Evolutionary conservation across 2,797 vertebrate genomes (phyloP).

Genomic region (Lindbergichthys nudifrons): DNA sequence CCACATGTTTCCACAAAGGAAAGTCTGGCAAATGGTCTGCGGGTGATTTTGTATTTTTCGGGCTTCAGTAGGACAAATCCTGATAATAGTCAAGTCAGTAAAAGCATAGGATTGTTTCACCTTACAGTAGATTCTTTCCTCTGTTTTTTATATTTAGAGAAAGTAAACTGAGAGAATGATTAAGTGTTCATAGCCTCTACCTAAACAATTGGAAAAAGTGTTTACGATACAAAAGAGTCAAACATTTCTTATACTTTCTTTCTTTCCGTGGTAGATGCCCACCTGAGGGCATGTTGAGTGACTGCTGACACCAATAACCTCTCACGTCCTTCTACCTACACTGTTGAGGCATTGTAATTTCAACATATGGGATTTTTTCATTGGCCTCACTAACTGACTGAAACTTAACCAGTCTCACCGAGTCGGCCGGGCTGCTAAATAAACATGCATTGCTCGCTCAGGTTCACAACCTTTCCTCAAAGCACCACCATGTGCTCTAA

Average conservation of each 20-base stretch:
- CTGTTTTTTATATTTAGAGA: neutral
- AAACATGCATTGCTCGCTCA: constrained; percentile 80
- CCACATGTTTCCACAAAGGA: constrained; percentile 87
- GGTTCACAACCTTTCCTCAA: constrained; percentile 78
- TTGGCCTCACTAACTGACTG: constrained; percentile 58
- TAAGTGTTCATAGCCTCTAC: neutral
- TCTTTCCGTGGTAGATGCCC: constrained; percentile 12
- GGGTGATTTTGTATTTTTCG: constrained; percentile 72
- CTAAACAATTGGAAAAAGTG: constrained; percentile 8
- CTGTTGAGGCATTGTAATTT: constrained; percentile 67
- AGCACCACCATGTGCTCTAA: constrained; percentile 72
- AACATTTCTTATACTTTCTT: constrained; percentile 18
- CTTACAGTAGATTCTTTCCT: constrained; percentile 4
- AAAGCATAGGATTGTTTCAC: constrained; percentile 11
- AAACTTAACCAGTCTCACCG: constrained; percentile 65
- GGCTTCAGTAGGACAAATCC: constrained; percentile 54
- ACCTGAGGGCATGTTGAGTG: constrained; percentile 35
- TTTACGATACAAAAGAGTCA: neutral
- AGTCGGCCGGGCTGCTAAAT: constrained; percentile 77
- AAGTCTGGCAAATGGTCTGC: constrained; percentile 78
- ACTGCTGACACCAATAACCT: constrained; percentile 57
- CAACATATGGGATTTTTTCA: constrained; percentile 48
- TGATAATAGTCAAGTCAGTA: constrained; percentile 33
- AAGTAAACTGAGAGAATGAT: neutral
- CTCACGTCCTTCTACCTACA: constrained; percentile 35